These are phyloP conservation scores for Clitarchus hookeri DNA, from an alignment of 2,888 invertebrate genomes.

Conservation along the genomic window DNA sequence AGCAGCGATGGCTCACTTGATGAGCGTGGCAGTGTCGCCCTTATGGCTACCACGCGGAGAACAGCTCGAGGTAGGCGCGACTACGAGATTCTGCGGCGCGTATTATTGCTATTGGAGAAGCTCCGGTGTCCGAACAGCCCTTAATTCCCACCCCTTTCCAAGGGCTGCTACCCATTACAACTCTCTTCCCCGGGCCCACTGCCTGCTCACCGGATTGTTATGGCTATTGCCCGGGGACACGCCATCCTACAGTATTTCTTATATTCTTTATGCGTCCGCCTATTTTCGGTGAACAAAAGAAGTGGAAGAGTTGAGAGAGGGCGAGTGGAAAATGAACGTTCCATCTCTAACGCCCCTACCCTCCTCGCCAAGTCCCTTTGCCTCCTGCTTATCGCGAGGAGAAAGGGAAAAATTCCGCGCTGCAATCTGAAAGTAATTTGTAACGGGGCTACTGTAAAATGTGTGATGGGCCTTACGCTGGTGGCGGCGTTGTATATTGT, in stretches of 20 bases:
- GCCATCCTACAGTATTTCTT: constrained; percentile 24
- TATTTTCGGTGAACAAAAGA: constrained; percentile 9
- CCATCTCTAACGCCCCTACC: neutral
- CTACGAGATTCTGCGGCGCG: too few relatives aligned
- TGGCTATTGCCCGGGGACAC: constrained; percentile 11
- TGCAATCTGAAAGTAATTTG: constrained; percentile 14
- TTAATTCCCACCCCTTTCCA: too few relatives aligned
- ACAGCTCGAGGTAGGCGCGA: too few relatives aligned
- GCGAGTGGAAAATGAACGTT: constrained; percentile 2
- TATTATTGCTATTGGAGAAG: neutral
- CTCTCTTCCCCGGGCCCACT: neutral
- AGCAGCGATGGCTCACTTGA: too few relatives aligned
- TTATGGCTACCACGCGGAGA: too few relatives aligned
- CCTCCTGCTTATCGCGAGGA: neutral
- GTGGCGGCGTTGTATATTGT: neutral
- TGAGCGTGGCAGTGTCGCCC: too few relatives aligned
- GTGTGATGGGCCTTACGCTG: neutral
- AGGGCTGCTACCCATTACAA: neutral
- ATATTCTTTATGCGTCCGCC: constrained; percentile 22
- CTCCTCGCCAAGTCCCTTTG: neutral
- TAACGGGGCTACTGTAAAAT: neutral
- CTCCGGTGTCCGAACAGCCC: neutral
- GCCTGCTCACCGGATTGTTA: constrained; percentile 17
- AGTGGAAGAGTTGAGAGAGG: neutral
- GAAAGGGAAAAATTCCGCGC: neutral